A percentile compares a stretch with the other conserved stretches of the same genome.
Conservation (phyloP, 2,797 vertebrate genomes). For the Garrulus glandarius region DNA sequence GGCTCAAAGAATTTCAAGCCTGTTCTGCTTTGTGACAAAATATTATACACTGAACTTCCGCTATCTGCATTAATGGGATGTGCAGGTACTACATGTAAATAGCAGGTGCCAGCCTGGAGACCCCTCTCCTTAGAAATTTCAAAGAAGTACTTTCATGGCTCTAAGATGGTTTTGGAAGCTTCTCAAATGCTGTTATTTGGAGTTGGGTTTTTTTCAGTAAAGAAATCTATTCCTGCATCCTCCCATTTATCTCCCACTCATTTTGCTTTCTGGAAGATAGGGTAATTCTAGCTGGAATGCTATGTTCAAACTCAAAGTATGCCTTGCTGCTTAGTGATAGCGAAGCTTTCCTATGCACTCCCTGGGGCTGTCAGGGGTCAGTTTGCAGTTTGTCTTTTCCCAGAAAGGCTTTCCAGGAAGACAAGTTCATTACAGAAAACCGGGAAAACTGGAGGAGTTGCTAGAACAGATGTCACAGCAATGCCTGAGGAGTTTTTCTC, state of each 20-base stretch:
- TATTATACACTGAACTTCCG: constrained; percentile 6
- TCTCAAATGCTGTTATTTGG: not conserved
- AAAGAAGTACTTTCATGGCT: not conserved
- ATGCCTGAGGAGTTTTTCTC: not conserved
- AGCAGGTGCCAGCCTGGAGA: not conserved
- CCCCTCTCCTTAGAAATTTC: constrained; percentile 17
- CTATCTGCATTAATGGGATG: not conserved
- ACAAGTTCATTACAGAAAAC: not conserved
- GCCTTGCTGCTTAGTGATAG: not conserved
- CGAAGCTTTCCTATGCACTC: not conserved
- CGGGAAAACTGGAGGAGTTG: not conserved
- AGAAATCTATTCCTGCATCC: not conserved
- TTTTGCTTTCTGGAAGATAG: not conserved
- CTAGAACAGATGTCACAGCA: not conserved
- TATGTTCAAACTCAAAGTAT: not conserved
- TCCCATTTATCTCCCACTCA: not conserved
- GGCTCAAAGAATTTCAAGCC: constrained; percentile 10
- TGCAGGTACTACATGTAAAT: not conserved
- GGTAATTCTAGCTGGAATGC: not conserved
- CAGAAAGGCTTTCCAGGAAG: not conserved
- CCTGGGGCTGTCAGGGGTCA: not conserved
- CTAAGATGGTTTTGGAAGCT: not conserved
- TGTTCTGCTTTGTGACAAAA: constrained; percentile 25
- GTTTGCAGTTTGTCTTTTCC: constrained; percentile 3
- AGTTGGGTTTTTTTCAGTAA: not conserved